Conservation (phyloP, 1,140 invertebrate genomes). For the Heterodera carotae region DNA sequence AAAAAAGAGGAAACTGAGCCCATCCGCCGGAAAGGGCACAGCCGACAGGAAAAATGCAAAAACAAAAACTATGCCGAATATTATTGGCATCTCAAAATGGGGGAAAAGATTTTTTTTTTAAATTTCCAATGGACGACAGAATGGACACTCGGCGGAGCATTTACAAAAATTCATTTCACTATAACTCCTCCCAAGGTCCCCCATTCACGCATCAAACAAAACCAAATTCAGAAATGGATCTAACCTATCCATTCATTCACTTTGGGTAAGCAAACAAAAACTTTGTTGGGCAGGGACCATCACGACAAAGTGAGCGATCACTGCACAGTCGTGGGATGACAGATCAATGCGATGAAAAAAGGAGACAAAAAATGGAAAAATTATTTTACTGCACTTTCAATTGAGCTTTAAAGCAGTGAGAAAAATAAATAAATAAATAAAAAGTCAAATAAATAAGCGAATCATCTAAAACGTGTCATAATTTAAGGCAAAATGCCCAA, state of each 20-base stretch:
- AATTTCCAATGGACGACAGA: no score
- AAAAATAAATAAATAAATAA: no score
- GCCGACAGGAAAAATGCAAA: not conserved
- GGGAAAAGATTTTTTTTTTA: no score
- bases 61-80: not conserved
- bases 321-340: no score
- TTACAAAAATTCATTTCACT: not conserved
- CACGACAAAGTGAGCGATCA: not conserved
- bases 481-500: no score
- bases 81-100: not conserved
- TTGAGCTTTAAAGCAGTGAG: no score
- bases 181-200: no score
- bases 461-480: no score
- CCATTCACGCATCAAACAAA: not conserved
- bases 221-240: no score
- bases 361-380: not conserved
- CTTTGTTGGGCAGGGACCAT: not conserved
- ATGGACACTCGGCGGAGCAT: no score
- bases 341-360: no score
- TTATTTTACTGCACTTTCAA: not conserved
- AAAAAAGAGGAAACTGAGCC: conserved; percentile 58
- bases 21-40: conserved; percentile 1
- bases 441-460: no score
- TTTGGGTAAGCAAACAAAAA: not conserved
- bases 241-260: not conserved